Conservation (phyloP, 2,113 vertebrate species). For the Prinia subflava region DNA sequence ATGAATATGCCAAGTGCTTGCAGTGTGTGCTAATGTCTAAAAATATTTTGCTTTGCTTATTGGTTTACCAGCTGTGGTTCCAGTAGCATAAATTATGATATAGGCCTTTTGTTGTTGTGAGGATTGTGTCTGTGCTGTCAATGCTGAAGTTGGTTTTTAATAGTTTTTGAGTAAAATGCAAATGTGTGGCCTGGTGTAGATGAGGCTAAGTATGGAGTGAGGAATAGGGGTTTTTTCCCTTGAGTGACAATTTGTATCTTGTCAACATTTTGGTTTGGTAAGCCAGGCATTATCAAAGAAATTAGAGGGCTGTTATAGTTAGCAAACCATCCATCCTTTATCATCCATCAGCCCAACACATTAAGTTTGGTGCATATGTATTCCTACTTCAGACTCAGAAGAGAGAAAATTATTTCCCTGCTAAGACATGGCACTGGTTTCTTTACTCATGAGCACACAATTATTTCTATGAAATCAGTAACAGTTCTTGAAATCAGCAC, state of each 20-base stretch:
- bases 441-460: background rate
- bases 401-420: background rate
- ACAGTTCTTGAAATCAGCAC: background rate
- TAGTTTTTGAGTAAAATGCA: background rate
- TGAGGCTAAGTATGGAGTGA: background rate
- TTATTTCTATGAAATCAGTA: background rate
- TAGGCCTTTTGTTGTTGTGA: background rate
- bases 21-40: background rate
- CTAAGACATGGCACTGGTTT: background rate
- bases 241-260: background rate
- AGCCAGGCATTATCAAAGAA: background rate
- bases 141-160: background rate
- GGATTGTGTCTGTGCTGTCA: background rate
- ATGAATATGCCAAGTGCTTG: slow-evolving; percentile 16
- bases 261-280: background rate
- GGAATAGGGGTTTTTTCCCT: background rate
- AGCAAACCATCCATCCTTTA: background rate
- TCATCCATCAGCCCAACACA: background rate
- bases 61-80: background rate
- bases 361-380: background rate
- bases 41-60: background rate
- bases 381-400: background rate
- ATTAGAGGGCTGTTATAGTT: background rate
- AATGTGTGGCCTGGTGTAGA: background rate
- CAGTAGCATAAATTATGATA: background rate